Evolutionary conservation across 92 coral and sea anemone genomes (phyloP).

Genomic region (Paragorgia papillata): DNA sequence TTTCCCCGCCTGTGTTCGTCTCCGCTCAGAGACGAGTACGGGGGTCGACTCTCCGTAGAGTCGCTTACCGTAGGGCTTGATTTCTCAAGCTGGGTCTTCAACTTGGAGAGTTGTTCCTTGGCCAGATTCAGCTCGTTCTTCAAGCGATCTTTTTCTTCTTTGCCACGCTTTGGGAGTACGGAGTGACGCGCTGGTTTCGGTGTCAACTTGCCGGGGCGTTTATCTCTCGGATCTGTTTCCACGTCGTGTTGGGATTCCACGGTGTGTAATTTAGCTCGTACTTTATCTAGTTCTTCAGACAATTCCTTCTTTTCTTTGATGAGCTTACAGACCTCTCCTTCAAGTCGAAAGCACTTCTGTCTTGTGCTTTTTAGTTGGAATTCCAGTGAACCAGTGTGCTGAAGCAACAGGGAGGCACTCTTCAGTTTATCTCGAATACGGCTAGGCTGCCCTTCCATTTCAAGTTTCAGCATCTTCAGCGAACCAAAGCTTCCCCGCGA

Average conservation of each 20-base stretch:
- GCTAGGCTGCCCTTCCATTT: constrained; percentile 40
- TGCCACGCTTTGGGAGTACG: constrained; percentile 15
- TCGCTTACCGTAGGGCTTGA: constrained; percentile 72
- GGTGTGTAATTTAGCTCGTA: constrained; percentile 8
- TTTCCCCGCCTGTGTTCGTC: constrained; percentile 70
- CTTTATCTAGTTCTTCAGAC: constrained; percentile 35
- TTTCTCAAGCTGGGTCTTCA: constrained; percentile 79
- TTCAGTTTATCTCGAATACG: constrained; percentile 44
- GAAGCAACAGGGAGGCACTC: constrained; percentile 34
- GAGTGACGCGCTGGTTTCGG: constrained; percentile 28
- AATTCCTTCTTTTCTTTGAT: constrained; percentile 46
- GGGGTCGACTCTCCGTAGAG: constrained; percentile 56
- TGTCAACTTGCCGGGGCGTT: not conserved
- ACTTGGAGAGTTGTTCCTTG: constrained; percentile 83
- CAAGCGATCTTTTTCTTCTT: constrained; percentile 70
- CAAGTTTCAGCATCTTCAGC: constrained; percentile 42
- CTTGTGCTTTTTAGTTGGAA: constrained; percentile 30
- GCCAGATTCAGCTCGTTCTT: constrained; percentile 82
- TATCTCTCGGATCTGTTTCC: constrained; percentile 9
- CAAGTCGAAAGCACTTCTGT: constrained; percentile 40
- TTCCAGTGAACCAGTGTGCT: constrained; percentile 44
- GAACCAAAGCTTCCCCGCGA: constrained; percentile 36
- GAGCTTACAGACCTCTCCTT: constrained; percentile 34
- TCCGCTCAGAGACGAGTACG: constrained; percentile 45
- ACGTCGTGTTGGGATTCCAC: constrained; percentile 23